Percentiles rank a stretch among this genome's conserved stretches.
Evolutionary conservation across 2,113 vertebrate genomes (phyloP).

Genomic region (Lepisosteus oculatus): DNA sequence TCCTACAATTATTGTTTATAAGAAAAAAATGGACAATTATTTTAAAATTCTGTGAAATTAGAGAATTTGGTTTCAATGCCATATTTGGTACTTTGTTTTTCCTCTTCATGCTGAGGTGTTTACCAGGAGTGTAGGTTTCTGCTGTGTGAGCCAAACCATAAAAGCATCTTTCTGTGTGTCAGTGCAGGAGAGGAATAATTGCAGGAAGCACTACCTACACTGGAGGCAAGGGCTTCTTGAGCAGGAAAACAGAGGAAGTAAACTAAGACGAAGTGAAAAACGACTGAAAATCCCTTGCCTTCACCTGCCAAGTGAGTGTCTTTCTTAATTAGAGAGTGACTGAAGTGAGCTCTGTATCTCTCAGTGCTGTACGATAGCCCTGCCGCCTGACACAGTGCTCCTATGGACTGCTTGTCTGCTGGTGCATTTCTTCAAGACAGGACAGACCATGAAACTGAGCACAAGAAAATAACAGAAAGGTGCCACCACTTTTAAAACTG

Average conservation of each 20-base stretch:
- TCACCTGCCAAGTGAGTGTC: background rate
- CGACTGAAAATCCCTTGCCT: background rate
- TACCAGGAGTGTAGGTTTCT: slow-evolving; percentile 39
- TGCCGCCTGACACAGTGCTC: background rate
- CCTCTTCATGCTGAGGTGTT: slow-evolving; percentile 39
- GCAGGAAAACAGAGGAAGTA: background rate
- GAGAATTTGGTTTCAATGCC: too few species aligned
- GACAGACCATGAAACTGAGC: background rate
- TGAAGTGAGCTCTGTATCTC: background rate
- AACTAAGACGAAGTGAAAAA: background rate
- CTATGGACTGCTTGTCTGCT: background rate
- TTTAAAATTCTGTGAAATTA: background rate
- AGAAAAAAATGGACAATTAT: background rate
- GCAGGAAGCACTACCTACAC: slow-evolving; percentile 32
- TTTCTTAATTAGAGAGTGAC: background rate
- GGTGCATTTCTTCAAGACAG: background rate
- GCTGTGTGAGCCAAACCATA: slow-evolving; percentile 31
- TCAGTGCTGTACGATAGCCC: background rate
- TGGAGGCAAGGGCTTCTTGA: slow-evolving; percentile 20
- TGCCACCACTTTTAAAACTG: background rate
- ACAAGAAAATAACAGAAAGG: background rate
- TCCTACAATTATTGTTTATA: background rate
- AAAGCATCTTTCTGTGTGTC: slow-evolving; percentile 40
- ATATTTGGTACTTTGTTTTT: slow-evolving; percentile 32
- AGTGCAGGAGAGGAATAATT: slow-evolving; percentile 39